Conservation (phyloP, 2,797 vertebrate genomes). For the Tokudaia tokunoshimensis region DNA sequence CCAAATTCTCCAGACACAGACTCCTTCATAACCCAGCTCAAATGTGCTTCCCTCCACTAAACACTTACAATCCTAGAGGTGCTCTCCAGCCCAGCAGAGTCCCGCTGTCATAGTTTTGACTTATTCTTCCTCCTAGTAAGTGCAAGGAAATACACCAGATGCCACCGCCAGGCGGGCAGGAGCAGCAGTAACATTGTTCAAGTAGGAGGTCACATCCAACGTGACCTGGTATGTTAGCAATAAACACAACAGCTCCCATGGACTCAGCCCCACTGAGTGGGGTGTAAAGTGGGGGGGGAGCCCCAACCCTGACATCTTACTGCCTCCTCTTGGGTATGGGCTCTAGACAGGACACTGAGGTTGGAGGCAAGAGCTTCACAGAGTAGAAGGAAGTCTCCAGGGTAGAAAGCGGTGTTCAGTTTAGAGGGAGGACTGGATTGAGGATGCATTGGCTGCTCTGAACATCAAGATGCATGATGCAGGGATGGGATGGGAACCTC, state of each 20-base stretch:
- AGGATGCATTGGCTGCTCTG: fast-evolving
- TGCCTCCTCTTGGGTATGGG: fast-evolving
- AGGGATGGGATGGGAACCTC: background rate
- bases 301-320: background rate
- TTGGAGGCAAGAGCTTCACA: fast-evolving
- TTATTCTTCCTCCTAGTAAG: fast-evolving
- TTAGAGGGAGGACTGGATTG: no score
- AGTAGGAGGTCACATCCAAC: background rate
- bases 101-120: background rate
- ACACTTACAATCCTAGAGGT: background rate
- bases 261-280: background rate
- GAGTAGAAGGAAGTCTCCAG: background rate
- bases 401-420: fast-evolving
- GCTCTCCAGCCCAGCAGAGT: background rate
- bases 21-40: background rate
- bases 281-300: background rate
- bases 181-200: fast-evolving
- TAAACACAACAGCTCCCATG: no score
- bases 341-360: background rate
- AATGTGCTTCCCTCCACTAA: background rate
- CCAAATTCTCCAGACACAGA: background rate
- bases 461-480: fast-evolving
- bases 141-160: background rate
- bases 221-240: background rate
- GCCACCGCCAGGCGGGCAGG: no score